Percentiles rank a stretch among this genome's conserved stretches.
These are phyloP conservation scores for Mirounga angustirostris DNA, from an alignment of 2,113 vertebrate genomes.

Conservation along the genomic window DNA sequence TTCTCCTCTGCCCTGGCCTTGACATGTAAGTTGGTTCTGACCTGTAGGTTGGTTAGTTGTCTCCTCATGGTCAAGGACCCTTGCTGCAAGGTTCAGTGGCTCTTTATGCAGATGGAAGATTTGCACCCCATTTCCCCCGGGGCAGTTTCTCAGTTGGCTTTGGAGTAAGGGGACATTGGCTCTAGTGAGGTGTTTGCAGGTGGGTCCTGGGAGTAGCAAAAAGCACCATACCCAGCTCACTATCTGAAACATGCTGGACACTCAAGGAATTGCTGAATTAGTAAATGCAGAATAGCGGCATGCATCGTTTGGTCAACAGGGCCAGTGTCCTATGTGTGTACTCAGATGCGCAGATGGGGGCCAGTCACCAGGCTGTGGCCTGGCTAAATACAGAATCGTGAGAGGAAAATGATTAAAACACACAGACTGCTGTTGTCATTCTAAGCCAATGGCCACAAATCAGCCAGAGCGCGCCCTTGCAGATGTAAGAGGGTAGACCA, in stretches of 20 bases:
- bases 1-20: background rate
- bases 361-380: background rate
- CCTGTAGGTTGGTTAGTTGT: background rate
- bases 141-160: background rate
- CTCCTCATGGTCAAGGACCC: background rate
- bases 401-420: background rate
- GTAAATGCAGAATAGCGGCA: background rate
- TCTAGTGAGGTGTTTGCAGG: too few relatives aligned
- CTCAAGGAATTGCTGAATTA: background rate
- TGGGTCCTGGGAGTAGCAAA: background rate
- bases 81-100: background rate
- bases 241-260: background rate
- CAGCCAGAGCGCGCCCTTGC: background rate
- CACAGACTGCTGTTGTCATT: background rate
- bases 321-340: fast-evolving
- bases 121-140: too few relatives aligned
- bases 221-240: background rate
- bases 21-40: background rate
- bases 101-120: background rate
- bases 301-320: fast-evolving
- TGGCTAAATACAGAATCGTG: background rate
- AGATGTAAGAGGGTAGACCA: background rate
- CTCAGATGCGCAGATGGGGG: background rate
- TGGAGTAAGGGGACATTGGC: background rate
- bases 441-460: background rate